phyloP scores from a whole-genome alignment of 1,140 invertebrate species.

The Drosophila sp. region DNA sequence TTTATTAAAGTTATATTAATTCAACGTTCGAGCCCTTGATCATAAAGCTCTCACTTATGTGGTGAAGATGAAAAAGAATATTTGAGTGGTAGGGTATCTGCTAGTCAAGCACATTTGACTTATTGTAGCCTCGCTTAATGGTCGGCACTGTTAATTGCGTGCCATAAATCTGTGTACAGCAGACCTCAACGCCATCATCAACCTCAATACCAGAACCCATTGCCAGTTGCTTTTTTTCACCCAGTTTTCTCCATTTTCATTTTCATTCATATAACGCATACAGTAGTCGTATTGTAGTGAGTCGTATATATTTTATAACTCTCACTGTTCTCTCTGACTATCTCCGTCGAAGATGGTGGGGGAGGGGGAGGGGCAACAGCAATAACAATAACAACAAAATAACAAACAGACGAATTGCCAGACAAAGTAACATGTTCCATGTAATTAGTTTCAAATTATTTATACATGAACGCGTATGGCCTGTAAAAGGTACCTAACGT shows the following conservation, averaged over 20 bases:
- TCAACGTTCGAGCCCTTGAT: too few species aligned
- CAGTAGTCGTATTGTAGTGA: constrained; percentile 13
- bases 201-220: constrained; percentile 47
- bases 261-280: constrained; percentile 30
- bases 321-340: constrained; percentile 4
- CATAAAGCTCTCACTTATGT: too few species aligned
- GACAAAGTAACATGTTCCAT: constrained; percentile 74
- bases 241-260: constrained; percentile 23
- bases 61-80: background rate
- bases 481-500: constrained; percentile 44
- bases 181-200: constrained; percentile 51
- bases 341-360: constrained; percentile 31
- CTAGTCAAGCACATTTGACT: background rate
- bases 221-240: constrained; percentile 12
- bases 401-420: constrained; percentile 53
- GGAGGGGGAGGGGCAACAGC: constrained; percentile 20
- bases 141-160: constrained; percentile 78
- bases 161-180: constrained; percentile 76
- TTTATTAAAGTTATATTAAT: too few species aligned
- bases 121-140: constrained; percentile 56
- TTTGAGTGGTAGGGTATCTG: constrained; percentile 8
- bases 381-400: constrained; percentile 22
- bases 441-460: constrained; percentile 84
- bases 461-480: constrained; percentile 74
- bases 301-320: constrained; percentile 70